Evolutionary conservation across 1,140 invertebrate genomes (phyloP), one percentile per base, ranked within the genome.

Genomic region (Ctenoplectra terminalis): DNA sequence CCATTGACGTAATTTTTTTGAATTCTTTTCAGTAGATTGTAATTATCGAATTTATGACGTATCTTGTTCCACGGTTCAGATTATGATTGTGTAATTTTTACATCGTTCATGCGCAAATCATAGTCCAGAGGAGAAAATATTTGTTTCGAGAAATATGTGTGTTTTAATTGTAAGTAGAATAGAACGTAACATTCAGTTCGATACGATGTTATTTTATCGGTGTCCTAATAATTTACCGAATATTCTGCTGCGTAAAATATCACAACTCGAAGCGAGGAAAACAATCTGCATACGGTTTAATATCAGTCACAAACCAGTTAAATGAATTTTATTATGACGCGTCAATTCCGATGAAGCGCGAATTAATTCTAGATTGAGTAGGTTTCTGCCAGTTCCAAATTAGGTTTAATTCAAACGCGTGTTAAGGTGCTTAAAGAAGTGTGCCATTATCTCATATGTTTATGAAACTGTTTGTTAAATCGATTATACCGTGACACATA

Each of bases 281-380:
- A 1, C 2, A 0, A 7, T 37, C 26, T 9, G 23, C 15, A 26
- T 26, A n/a, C n/a, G n/a, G n/a, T 64, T 40, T 2, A 40, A 1
- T 46, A 17, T 20, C 9, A 23, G n/a, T 4, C 2, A n/a, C 20
- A 29, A 31, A 13, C 20, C 31, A 20, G 29, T 37, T 11, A 54
- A 34, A 48, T 13, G 31, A 6, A 13, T 70, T 77, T 37, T 43
- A 31, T 43, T 23, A 17, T 3, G 15, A 31, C 23, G 8, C 23
- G 17, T 52, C 31, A n/a, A 15, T 23, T 29, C 5, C 40, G 8
- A 20, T 3, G 7, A 60, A 26, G n/a, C 52, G 52, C n/a, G n/a
- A 71, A 71, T 78, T 26, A 43, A 6, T 78, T 70, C 66, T 70
- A 71, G 66, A 78, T 78, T 23, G 66, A 60, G 43, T 78, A 71